A percentile compares a stretch with the other conserved stretches of the same genome.
Evolutionary conservation across 2,797 vertebrate species (phyloP).

Genomic region (Eutrigla gurnardus): DNA sequence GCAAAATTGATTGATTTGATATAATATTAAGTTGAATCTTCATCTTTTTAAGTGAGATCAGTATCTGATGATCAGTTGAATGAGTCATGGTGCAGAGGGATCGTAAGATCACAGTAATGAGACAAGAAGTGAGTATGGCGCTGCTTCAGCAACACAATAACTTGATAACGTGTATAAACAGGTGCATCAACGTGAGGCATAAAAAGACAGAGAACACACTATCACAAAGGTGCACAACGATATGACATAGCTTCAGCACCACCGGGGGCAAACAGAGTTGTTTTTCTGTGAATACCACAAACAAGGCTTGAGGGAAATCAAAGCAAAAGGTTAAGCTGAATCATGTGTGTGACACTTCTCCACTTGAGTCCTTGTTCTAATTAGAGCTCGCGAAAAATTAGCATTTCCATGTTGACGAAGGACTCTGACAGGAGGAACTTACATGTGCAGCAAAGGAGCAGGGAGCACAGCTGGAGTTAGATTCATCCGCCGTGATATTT

Average conservation of each 20-base stretch:
- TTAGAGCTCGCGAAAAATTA: conserved; percentile 76
- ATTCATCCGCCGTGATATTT: conserved; percentile 64
- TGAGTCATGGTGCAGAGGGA: conserved; percentile 1
- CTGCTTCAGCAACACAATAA: neutral
- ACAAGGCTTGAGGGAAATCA: conserved; percentile 76
- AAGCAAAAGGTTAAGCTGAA: conserved; percentile 78
- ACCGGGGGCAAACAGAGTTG: conserved; percentile 48
- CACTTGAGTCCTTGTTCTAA: conserved; percentile 75
- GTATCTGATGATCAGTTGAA: neutral
- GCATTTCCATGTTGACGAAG: conserved; percentile 69
- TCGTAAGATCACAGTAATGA: conserved; percentile 7
- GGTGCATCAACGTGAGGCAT: conserved; percentile 15
- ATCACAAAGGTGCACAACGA: neutral
- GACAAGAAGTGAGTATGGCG: neutral
- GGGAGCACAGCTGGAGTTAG: conserved; percentile 61
- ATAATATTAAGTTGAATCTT: neutral
- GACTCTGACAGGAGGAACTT: conserved; percentile 65
- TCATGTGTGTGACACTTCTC: conserved; percentile 62
- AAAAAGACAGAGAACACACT: neutral
- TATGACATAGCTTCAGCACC: conserved; percentile 7
- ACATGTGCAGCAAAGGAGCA: conserved; percentile 66
- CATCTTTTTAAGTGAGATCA: neutral
- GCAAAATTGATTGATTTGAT: no score
- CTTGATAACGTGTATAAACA: conserved; percentile 14
- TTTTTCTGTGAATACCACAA: conserved; percentile 63